Evolutionary conservation across 2,888 invertebrate species (phyloP).

Genomic region (Rhingia campestris): DNA sequence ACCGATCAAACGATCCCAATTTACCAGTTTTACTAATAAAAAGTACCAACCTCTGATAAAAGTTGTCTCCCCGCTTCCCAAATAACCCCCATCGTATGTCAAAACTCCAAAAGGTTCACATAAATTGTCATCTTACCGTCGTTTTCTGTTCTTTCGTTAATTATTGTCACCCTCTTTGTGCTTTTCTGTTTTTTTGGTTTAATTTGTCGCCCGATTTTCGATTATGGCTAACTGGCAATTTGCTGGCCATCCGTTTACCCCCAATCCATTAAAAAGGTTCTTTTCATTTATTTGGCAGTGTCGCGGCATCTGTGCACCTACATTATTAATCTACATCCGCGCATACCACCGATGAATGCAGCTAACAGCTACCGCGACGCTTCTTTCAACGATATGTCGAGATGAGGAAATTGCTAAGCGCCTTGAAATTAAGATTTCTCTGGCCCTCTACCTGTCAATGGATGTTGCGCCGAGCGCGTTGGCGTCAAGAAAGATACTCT

Average conservation of each 20-base stretch:
- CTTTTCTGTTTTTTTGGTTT: background rate
- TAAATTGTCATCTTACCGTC: no score
- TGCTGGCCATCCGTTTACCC: no score
- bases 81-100: no score
- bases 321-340: constrained; percentile 16
- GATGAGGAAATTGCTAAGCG: constrained; percentile 39
- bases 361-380: constrained; percentile 2
- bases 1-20: no score
- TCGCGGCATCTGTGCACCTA: background rate
- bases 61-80: no score
- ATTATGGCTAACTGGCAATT: background rate
- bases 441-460: constrained; percentile 15
- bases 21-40: no score
- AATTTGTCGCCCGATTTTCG: constrained; percentile 2
- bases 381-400: background rate
- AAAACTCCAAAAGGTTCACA: no score
- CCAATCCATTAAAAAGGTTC: constrained; percentile 16
- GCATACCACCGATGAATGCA: background rate
- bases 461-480: background rate
- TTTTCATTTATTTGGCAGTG: background rate
- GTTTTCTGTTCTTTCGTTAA: no score
- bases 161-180: background rate
- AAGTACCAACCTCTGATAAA: no score
- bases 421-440: constrained; percentile 51
- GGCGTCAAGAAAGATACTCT: background rate